A percentile compares a stretch with the other conserved stretches of the same genome.
Conservation (phyloP, 2,888 invertebrate species). For the Drosophila bunnanda region DNA sequence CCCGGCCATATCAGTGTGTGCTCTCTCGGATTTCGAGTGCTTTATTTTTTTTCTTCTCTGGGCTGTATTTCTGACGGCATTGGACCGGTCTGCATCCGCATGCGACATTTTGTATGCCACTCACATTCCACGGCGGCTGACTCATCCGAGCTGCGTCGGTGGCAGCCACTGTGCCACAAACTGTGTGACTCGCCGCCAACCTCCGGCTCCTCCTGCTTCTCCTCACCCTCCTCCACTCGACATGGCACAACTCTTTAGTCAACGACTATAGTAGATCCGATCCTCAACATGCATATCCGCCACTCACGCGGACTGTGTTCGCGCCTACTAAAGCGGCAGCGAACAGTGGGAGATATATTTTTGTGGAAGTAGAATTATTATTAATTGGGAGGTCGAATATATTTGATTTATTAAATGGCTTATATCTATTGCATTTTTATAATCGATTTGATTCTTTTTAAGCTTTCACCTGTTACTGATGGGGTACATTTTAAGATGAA, state of each 20-base stretch:
- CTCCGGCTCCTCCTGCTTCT: slow-evolving; percentile 6
- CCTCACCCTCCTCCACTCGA: slow-evolving; percentile 5
- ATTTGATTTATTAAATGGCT: no score
- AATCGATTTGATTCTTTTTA: neutral
- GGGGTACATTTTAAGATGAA: no score
- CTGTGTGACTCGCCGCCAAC: slow-evolving; percentile 13
- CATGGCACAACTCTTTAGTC: slow-evolving; percentile 8
- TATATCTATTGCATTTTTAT: no score
- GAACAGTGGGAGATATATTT: slow-evolving; percentile 5
- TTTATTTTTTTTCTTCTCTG: slow-evolving; percentile 23
- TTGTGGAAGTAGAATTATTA: no score
- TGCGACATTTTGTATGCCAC: slow-evolving; percentile 78
- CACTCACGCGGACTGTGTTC: slow-evolving; percentile 62
- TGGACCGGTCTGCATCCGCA: slow-evolving; percentile 47
- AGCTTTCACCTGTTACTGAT: neutral
- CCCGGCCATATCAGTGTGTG: slow-evolving; percentile 61
- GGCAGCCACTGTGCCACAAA: slow-evolving; percentile 50
- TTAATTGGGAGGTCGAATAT: no score
- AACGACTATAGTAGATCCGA: slow-evolving; percentile 7
- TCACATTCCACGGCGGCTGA: slow-evolving; percentile 75
- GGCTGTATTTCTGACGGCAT: slow-evolving; percentile 19
- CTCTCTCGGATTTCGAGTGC: slow-evolving; percentile 21
- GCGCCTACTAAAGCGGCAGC: slow-evolving; percentile 22
- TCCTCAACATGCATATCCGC: slow-evolving; percentile 76
- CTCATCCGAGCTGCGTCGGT: slow-evolving; percentile 55